phyloP scores from a whole-genome alignment of 2,113 vertebrate species.

The Rhabdomys dilectus region DNA sequence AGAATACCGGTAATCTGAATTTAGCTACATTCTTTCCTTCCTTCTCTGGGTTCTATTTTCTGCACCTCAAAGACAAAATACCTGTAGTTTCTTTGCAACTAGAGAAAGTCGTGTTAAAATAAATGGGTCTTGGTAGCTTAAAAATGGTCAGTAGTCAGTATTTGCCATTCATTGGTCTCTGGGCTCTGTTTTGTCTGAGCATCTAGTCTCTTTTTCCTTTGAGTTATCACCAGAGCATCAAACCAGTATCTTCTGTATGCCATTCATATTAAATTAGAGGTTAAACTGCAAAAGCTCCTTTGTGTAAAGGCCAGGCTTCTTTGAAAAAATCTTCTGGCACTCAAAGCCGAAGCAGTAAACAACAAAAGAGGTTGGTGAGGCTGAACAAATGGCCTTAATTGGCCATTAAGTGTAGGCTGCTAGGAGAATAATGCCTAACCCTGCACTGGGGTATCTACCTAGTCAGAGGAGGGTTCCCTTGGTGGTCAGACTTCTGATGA shows the following conservation, averaged over 20 bases:
- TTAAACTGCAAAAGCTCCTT: slow-evolving; percentile 57
- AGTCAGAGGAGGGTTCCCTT: neutral
- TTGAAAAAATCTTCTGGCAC: slow-evolving; percentile 59
- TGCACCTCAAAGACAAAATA: slow-evolving; percentile 18
- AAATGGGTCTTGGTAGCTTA: neutral
- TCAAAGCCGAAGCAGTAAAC: slow-evolving; percentile 63
- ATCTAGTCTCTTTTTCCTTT: slow-evolving; percentile 38
- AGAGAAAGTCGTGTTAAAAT: slow-evolving; percentile 35
- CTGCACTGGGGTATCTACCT: neutral
- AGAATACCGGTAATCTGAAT: slow-evolving; percentile 47
- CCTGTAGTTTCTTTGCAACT: slow-evolving; percentile 40
- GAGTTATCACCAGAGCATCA: slow-evolving; percentile 38
- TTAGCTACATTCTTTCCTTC: slow-evolving; percentile 1
- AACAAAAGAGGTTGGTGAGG: slow-evolving; percentile 32
- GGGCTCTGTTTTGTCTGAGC: slow-evolving; percentile 15
- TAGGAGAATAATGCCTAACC: neutral
- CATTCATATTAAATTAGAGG: slow-evolving; percentile 59
- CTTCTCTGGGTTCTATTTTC: neutral
- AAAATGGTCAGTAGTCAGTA: slow-evolving; percentile 31
- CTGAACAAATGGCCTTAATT: slow-evolving; percentile 61
- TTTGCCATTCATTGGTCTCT: neutral
- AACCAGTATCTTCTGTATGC: slow-evolving; percentile 48
- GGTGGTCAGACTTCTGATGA: neutral
- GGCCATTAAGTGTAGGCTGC: slow-evolving; percentile 33
- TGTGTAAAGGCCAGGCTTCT: slow-evolving; percentile 66